Evolutionary conservation across 2,888 invertebrate genomes (phyloP), one percentile per base, ranked within the genome.

Genomic region (Drosophila pullipes): DNA sequence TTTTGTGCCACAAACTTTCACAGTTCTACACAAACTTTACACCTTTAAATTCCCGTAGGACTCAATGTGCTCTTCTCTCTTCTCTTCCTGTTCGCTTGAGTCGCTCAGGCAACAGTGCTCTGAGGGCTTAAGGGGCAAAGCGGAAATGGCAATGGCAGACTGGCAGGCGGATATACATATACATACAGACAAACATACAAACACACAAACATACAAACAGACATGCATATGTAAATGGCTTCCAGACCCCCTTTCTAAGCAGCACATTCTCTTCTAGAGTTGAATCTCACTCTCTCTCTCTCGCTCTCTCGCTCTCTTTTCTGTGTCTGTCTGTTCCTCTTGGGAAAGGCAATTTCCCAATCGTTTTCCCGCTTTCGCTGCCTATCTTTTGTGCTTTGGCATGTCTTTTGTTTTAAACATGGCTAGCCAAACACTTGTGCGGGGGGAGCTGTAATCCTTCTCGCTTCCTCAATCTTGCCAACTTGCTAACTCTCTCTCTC

Each of bases 61-160:
- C 16, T 22, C 30, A 57, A 41, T 58, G 57, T 41, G 30, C 39
- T 57, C 13, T 22, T 22, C 22, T 22, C 22, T 22, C 22, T 30
- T n/a, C 39, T n/a, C 39, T n/a, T 63, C 44, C 63, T 44, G 22
- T 28, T 49, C 30, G 33, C 22, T 13, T 39, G 39, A 35, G 44
- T 18, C 35, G 60, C 28, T 18, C 61, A 30, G 62, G 54, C 52
- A 61, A 39, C 37, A 39, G 44, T 54, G 31, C 41, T 25, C 18
- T 30, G 31, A 22, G 53, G 31, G n/a, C 52, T 18, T n/a, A 11
- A 28, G 10, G 53, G 22, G 7, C 22, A 65, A 37, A 74, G 61
- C 66, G 82, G 78, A 81, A 76, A 75, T 70, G 69, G 59, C 58
- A 77, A 80, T 76, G 75, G 65, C 64, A 81, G 76, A 54, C 82